phyloP scores from a whole-genome alignment of 2,888 invertebrate species.

The Ochropleura leucogaster region DNA sequence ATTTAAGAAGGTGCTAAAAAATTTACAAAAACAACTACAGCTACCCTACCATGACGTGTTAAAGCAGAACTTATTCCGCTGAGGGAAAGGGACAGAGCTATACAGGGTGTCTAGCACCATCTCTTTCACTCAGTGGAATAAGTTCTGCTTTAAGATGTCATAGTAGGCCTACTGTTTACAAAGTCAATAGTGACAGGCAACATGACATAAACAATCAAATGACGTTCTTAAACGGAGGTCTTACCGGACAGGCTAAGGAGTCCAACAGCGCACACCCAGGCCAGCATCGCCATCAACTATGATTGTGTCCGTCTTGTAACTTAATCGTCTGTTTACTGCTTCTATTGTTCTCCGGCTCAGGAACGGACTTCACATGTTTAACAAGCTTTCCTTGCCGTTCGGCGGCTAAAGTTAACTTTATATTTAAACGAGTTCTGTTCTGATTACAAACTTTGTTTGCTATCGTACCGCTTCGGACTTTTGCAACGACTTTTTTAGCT shows the following conservation, averaged over 20 bases:
- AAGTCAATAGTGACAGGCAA: not conserved
- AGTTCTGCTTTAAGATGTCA: no score
- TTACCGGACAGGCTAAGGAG: constrained; percentile 74
- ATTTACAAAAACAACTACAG: no score
- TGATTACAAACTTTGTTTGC: not conserved
- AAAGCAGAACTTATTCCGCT: no score
- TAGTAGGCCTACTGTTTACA: no score
- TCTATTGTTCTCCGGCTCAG: constrained; percentile 54
- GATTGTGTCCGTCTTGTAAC: constrained; percentile 63
- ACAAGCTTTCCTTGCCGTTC: not conserved
- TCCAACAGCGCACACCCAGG: constrained; percentile 61
- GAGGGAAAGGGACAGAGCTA: no score
- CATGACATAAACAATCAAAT: constrained; percentile 26
- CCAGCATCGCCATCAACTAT: constrained; percentile 60
- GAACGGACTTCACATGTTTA: constrained; percentile 63
- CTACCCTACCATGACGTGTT: no score
- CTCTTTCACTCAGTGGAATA: no score
- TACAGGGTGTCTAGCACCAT: no score
- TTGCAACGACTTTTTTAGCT: not conserved
- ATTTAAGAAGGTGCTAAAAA: no score
- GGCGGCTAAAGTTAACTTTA: not conserved
- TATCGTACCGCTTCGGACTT: not conserved
- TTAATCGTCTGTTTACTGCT: constrained; percentile 68
- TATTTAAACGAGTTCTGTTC: not conserved
- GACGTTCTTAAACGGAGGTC: constrained; percentile 42